A percentile compares a stretch with the other conserved stretches of the same genome.
phyloP scores from a whole-genome alignment of 1,140 invertebrate species.

The Diplogasteroides magnus region DNA sequence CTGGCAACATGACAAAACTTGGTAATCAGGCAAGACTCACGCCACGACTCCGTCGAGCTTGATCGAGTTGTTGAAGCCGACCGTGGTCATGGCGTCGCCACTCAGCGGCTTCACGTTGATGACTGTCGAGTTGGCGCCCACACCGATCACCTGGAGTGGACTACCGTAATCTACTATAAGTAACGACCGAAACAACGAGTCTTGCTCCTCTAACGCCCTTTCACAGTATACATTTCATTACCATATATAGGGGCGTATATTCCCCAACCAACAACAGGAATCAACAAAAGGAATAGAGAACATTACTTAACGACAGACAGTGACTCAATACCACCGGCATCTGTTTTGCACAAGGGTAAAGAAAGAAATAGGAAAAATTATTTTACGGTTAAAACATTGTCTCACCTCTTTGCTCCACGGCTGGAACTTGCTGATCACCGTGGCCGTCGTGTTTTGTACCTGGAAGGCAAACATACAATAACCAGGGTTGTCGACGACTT shows the following conservation, averaged over 20 bases:
- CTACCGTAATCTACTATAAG: too few relatives aligned
- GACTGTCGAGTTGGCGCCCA: slow-evolving; percentile 16
- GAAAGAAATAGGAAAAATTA: not conserved
- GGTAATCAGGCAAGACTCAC: slow-evolving; percentile 16
- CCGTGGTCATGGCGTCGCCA: slow-evolving; percentile 10
- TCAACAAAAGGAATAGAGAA: too few relatives aligned
- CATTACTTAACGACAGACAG: too few relatives aligned
- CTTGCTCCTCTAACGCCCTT: too few relatives aligned
- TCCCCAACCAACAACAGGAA: too few relatives aligned
- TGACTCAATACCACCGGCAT: too few relatives aligned
- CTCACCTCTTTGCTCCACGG: slow-evolving; percentile 16
- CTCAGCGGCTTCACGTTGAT: slow-evolving; percentile 21
- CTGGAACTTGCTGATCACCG: slow-evolving; percentile 24
- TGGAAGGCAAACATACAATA: too few relatives aligned
- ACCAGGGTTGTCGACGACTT: too few relatives aligned
- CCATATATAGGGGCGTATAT: too few relatives aligned
- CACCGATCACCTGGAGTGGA: slow-evolving; percentile 17
- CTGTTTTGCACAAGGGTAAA: too few relatives aligned
- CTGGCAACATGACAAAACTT: not conserved
- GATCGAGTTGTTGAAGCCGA: slow-evolving; percentile 30
- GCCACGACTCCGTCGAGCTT: slow-evolving; percentile 7
- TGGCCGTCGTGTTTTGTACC: slow-evolving; percentile 24
- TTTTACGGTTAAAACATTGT: not conserved
- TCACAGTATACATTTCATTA: too few relatives aligned
- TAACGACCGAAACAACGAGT: too few relatives aligned